phyloP scores from a whole-genome alignment of 2,113 vertebrate species.

The Colius striatus region DNA sequence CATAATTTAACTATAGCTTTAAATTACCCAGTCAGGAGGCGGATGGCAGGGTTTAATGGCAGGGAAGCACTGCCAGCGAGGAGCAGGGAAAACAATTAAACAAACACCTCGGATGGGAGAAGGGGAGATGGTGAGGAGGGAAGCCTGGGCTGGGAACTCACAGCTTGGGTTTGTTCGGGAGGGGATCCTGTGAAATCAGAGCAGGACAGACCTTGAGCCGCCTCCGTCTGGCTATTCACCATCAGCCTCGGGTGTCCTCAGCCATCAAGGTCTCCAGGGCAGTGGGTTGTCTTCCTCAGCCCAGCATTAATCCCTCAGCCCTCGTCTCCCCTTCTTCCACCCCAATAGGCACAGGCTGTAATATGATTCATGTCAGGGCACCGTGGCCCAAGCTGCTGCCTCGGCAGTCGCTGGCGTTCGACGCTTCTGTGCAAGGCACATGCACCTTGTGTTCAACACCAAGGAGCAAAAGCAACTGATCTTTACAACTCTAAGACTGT shows the following conservation, averaged over 20 bases:
- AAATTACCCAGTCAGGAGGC: constrained; percentile 85
- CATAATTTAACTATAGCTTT: constrained; percentile 92
- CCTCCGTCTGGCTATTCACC: rapidly evolving
- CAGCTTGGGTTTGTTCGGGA: neutral
- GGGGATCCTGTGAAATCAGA: neutral
- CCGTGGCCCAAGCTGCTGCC: rapidly evolving
- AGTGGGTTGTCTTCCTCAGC: neutral
- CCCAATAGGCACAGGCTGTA: rapidly evolving
- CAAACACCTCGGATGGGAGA: constrained; percentile 73
- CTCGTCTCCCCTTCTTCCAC: neutral
- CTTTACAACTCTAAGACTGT: neutral
- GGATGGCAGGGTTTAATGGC: constrained; percentile 79
- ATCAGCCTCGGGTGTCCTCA: neutral
- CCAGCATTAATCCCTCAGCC: neutral
- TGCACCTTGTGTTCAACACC: neutral
- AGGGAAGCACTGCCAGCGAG: constrained; percentile 61
- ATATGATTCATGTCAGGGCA: rapidly evolving
- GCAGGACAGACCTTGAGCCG: neutral
- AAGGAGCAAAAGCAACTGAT: rapidly evolving
- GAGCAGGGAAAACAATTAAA: constrained; percentile 81
- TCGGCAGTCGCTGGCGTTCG: neutral
- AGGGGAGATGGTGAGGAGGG: neutral
- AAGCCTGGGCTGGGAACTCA: neutral
- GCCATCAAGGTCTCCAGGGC: neutral
- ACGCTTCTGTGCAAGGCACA: neutral